phyloP scores from a whole-genome alignment of 1,140 invertebrate genomes.

The Halictus rubicundus region DNA sequence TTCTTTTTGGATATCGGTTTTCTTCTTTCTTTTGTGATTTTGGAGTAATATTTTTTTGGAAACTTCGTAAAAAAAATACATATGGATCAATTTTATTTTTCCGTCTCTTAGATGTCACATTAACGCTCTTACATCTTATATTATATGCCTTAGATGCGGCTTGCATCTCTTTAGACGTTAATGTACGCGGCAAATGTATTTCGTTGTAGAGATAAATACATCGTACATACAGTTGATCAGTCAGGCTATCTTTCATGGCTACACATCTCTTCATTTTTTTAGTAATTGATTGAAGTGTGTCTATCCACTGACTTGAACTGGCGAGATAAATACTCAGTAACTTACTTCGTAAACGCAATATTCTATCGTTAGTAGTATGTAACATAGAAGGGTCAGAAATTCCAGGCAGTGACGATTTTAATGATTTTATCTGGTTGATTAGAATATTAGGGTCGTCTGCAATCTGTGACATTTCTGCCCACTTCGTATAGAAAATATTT shows the following conservation, averaged over 20 bases:
- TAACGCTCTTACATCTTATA: no score
- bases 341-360: background rate
- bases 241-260: no score
- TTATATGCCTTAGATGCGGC: background rate
- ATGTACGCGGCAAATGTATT: slow-evolving; percentile 55
- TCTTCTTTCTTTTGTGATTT: background rate
- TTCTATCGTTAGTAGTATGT: background rate
- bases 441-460: slow-evolving; percentile 31
- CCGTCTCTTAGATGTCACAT: background rate
- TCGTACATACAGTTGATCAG: slow-evolving; percentile 25
- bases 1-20: background rate
- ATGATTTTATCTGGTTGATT: slow-evolving; percentile 3
- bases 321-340: slow-evolving; percentile 24
- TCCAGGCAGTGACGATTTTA: background rate
- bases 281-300: no score
- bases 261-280: no score
- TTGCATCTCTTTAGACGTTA: background rate
- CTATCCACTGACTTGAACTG: no score
- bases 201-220: slow-evolving; percentile 51
- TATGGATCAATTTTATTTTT: background rate
- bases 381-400: background rate
- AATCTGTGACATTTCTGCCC: slow-evolving; percentile 1
- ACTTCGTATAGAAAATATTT: slow-evolving; percentile 16
- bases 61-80: background rate
- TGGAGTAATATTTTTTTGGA: background rate